Conservation (phyloP, 2,888 invertebrate genomes). For the Alloplasta piceator region DNA sequence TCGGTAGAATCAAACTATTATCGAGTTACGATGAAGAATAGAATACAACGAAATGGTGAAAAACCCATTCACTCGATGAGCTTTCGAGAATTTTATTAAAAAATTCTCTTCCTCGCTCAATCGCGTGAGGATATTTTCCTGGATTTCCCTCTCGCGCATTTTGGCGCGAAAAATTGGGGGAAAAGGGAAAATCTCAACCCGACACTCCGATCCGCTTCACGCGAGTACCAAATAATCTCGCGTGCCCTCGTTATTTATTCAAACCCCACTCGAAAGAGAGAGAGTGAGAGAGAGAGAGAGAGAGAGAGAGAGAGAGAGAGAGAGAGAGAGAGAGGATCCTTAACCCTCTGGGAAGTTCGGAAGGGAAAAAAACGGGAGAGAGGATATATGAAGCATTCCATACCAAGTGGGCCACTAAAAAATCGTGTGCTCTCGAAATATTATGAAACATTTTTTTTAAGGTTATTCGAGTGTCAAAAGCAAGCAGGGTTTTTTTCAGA, state of each 20-base stretch:
- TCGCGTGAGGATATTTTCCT: neutral
- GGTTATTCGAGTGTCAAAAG: too few species aligned
- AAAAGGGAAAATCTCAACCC: slow-evolving; percentile 44
- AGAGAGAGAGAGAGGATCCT: neutral
- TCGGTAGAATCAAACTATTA: too few species aligned
- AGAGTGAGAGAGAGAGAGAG: neutral
- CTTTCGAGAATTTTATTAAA: neutral
- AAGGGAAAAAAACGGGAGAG: too few species aligned
- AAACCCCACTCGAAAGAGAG: slow-evolving; percentile 45
- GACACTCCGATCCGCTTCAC: slow-evolving; percentile 24
- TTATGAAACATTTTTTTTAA: too few species aligned
- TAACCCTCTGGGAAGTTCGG: too few species aligned
- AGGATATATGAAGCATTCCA: too few species aligned
- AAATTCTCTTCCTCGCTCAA: neutral
- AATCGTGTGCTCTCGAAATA: too few species aligned
- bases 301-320: slow-evolving; percentile 21
- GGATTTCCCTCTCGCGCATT: neutral
- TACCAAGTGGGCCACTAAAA: too few species aligned
- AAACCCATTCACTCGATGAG: neutral
- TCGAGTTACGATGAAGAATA: too few species aligned
- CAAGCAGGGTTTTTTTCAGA: too few species aligned
- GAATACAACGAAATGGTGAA: too few species aligned
- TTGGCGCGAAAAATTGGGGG: slow-evolving; percentile 27
- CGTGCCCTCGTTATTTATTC: slow-evolving; percentile 57
- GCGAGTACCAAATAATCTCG: slow-evolving; percentile 37